A percentile compares a stretch with the other conserved stretches of the same genome.
Conservation (phyloP, 2,797 vertebrate genomes). For the Eutrigla gurnardus region DNA sequence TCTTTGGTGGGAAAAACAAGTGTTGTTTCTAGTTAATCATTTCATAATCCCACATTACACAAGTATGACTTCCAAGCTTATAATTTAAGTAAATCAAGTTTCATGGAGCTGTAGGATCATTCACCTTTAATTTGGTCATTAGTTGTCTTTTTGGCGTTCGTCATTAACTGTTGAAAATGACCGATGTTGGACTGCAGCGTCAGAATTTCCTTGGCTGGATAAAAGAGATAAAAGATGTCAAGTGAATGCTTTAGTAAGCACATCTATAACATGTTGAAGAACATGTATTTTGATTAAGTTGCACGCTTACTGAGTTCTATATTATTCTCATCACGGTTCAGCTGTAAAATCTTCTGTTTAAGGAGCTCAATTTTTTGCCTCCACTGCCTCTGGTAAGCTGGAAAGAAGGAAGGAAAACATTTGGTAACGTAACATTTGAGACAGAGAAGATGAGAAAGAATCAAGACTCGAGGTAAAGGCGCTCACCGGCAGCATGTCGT, state of each 20-base stretch:
- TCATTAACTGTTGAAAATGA: rapidly evolving
- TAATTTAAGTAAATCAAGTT: background rate
- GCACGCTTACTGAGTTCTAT: constrained; percentile 49
- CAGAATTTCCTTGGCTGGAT: constrained; percentile 63
- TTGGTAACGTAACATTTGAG: background rate
- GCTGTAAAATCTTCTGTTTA: constrained; percentile 39
- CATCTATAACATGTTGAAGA: background rate
- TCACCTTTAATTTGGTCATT: constrained; percentile 41
- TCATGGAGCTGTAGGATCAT: background rate
- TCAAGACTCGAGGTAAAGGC: background rate
- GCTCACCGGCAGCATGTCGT: constrained; percentile 29
- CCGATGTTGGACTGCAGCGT: constrained; percentile 14
- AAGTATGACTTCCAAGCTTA: background rate
- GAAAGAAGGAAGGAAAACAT: background rate
- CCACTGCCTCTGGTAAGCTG: constrained; percentile 37
- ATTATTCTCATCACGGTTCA: constrained; percentile 20
- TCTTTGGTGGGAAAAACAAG: constrained; percentile 35
- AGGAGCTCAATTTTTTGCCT: constrained; percentile 15
- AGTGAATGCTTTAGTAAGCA: background rate
- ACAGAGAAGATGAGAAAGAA: background rate
- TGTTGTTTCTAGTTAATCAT: background rate
- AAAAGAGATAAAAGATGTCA: background rate
- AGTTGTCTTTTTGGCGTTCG: rapidly evolving
- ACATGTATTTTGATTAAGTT: background rate
- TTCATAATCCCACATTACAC: background rate